phyloP scores from a whole-genome alignment of 2,888 invertebrate genomes.

The Herminia tarsipennalis region DNA sequence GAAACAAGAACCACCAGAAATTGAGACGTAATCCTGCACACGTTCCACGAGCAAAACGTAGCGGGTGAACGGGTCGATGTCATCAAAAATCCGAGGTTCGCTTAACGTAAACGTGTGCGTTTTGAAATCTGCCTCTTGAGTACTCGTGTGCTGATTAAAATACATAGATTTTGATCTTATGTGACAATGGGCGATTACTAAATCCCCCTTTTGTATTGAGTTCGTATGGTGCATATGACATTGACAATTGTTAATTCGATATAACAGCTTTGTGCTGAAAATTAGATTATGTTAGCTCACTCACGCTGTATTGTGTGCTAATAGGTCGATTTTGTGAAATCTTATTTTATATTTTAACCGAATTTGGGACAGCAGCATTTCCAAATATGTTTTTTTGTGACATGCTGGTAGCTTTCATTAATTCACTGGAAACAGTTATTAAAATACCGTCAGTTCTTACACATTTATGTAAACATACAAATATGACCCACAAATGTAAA shows the following conservation, averaged over 20 bases:
- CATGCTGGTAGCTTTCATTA: too few relatives aligned
- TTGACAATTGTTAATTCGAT: constrained; percentile 59
- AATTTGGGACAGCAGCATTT: too few relatives aligned
- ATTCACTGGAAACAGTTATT: too few relatives aligned
- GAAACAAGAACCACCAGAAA: constrained; percentile 30
- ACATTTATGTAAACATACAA: too few relatives aligned
- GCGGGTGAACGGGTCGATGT: constrained; percentile 32
- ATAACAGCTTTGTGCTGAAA: constrained; percentile 55
- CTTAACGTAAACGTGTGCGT: constrained; percentile 49
- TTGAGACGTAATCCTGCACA: constrained; percentile 33
- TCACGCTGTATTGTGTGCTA: constrained; percentile 43
- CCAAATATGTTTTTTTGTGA: too few relatives aligned
- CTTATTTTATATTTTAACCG: not conserved
- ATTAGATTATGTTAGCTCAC: constrained; percentile 57
- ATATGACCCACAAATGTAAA: too few relatives aligned
- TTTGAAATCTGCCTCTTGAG: constrained; percentile 51
- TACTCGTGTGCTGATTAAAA: constrained; percentile 68
- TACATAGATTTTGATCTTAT: constrained; percentile 59
- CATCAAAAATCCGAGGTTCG: constrained; percentile 39
- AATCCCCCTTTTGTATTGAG: constrained; percentile 27
- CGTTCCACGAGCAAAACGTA: constrained; percentile 35
- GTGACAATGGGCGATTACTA: constrained; percentile 36
- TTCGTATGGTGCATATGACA: constrained; percentile 48
- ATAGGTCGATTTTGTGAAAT: constrained; percentile 29
- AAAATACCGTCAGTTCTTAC: too few relatives aligned